phyloP scores from a whole-genome alignment of 2,888 invertebrate species.

The Bhutanitis thaidina region DNA sequence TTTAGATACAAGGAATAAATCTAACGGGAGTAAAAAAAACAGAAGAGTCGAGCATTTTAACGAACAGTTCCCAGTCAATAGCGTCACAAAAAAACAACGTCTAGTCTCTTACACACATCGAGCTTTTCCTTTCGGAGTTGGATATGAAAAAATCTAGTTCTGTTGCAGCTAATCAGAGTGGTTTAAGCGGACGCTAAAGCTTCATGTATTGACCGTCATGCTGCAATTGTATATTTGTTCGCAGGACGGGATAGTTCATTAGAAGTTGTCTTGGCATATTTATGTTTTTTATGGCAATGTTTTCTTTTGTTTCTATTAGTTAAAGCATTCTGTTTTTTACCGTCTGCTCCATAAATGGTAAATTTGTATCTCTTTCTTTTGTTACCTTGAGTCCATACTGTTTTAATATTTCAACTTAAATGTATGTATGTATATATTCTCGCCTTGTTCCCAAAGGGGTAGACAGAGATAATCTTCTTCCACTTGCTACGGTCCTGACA shows the following conservation, averaged over 20 bases:
- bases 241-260: constrained; percentile 12
- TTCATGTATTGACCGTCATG: constrained; percentile 11
- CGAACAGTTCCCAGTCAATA: constrained; percentile 23
- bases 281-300: constrained; percentile 1
- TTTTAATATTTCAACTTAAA: not conserved
- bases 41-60: constrained; percentile 23
- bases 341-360: not conserved
- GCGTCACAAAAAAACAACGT: constrained; percentile 22
- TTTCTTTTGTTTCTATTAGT: constrained; percentile 1
- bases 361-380: not conserved
- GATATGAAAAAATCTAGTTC: constrained; percentile 20
- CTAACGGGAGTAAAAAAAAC: constrained; percentile 24
- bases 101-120: constrained; percentile 23
- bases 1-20: constrained; percentile 25
- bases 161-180: constrained; percentile 22
- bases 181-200: constrained; percentile 16
- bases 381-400: not conserved
- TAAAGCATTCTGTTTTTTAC: not conserved
- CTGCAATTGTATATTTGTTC: constrained; percentile 6
- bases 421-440: too few species aligned
- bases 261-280: constrained; percentile 14
- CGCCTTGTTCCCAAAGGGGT: too few species aligned
- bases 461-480: too few species aligned
- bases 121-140: constrained; percentile 23
- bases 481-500: too few species aligned